A percentile compares a stretch with the other conserved stretches of the same genome.
phyloP scores from a whole-genome alignment of 2,888 invertebrate genomes.

The Caenorhabditis afra region DNA sequence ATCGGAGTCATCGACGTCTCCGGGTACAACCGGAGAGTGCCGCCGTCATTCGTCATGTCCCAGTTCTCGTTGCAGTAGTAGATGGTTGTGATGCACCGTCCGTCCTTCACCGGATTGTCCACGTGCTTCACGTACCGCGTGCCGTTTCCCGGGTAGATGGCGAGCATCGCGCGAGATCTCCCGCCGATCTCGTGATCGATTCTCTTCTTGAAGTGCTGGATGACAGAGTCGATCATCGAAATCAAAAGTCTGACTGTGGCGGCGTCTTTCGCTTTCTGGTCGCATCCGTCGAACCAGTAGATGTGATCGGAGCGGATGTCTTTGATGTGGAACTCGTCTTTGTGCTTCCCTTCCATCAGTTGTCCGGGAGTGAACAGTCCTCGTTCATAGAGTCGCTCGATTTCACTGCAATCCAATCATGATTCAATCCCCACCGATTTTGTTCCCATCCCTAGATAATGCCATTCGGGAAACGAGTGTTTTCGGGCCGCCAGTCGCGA shows the following conservation, averaged over 20 bases:
- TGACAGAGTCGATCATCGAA: slow-evolving; percentile 78
- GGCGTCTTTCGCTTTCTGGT: slow-evolving; percentile 68
- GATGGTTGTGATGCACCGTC: slow-evolving; percentile 95
- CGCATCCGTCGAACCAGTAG: slow-evolving; percentile 78
- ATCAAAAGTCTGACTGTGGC: slow-evolving; percentile 75
- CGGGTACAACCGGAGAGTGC: slow-evolving; percentile 92
- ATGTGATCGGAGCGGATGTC: slow-evolving; percentile 79
- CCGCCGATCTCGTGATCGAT: slow-evolving; percentile 77
- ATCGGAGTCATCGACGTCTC: slow-evolving; percentile 89
- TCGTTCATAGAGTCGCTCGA: slow-evolving; percentile 72
- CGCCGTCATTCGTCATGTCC: slow-evolving; percentile 85
- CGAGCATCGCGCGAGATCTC: slow-evolving; percentile 89
- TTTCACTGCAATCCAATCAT: slow-evolving; percentile 74
- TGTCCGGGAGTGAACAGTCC: slow-evolving; percentile 76
- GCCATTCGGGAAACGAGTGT: background rate
- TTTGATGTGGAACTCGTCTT: slow-evolving; percentile 70
- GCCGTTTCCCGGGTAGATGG: slow-evolving; percentile 95
- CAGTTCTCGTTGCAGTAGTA: slow-evolving; percentile 97
- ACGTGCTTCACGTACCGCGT: slow-evolving; percentile 97
- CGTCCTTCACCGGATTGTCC: slow-evolving; percentile 97
- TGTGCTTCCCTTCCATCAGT: slow-evolving; percentile 70
- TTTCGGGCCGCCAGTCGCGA: slow-evolving; percentile 18
- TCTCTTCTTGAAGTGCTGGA: slow-evolving; percentile 71
- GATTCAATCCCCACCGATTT: no score
- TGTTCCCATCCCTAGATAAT: no score